Base-by-base conservation (phyloP, 2,113 vertebrate genomes). In the Craseonycteris thonglongyai region DNA sequence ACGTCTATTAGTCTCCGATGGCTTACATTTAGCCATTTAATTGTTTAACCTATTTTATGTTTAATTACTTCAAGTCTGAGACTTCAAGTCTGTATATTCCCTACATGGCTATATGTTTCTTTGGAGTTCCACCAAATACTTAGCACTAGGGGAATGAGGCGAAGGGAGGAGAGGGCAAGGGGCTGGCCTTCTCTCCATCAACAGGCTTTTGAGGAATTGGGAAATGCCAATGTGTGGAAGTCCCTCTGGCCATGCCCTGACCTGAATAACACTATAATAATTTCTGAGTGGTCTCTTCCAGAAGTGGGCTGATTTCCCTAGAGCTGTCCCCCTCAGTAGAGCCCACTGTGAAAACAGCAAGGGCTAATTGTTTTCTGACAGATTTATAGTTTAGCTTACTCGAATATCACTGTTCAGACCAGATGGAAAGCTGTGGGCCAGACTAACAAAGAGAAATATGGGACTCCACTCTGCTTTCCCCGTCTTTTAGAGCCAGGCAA, bases 311-410 rank as follows among this genome's bases (percentile, higher is more conserved):
- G 84, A 40, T 58, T 35, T 87, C 59, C 42, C 65, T 14, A 22
- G 79, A 92, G 47, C 12, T 51, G 58, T 14, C 26, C 58, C 10
- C 8, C 54, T 84, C 66, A 2, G 28, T 61, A 10, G 8, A 47
- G 59, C 26, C 84, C 56, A 42, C 91, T 68, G 3, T 90, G 63
- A 88, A 94, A 96, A 92, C 56, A 83, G 63, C 30, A 47, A 35
- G 14, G 30, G 51, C 66, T 92, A 90, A 96, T 96, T 96, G 89
- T 90, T 95, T 96, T 92, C 45, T 91, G 91, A 93, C 51, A 94
- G 87, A 96, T 91, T 94, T 94, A 91, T 93, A 94, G 79, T 80
- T 83, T 38, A 2, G 7, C 54, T 91, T 95, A 75, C 91, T 95
- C 82, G 94, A 93, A 76, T 86, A 83, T 63, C 87, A 87, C 69